Evolutionary conservation across 2,113 vertebrate genomes (phyloP).

Genomic region (Equus przewalskii): DNA sequence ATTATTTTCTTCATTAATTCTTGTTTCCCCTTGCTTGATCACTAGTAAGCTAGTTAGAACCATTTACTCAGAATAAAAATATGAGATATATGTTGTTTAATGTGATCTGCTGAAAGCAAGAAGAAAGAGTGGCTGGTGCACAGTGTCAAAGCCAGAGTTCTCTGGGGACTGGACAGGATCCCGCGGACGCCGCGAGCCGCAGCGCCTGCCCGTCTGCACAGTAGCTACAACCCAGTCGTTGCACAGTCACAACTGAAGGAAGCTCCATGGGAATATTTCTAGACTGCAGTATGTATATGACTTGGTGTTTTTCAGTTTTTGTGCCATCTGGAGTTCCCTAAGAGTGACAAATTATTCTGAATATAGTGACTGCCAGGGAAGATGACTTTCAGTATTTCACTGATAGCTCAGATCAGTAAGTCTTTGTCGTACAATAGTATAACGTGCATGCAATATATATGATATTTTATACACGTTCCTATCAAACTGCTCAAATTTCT

Average conservation of each 20-base stretch:
- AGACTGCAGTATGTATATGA: background rate
- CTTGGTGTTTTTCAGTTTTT: background rate
- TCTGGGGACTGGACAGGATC: background rate
- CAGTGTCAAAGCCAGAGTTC: background rate
- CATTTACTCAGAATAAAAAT: constrained; percentile 2
- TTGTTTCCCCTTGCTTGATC: background rate
- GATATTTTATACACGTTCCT: background rate
- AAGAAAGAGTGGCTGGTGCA: background rate
- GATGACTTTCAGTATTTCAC: background rate
- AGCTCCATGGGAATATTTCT: background rate
- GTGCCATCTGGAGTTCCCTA: background rate
- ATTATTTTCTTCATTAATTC: constrained; percentile 17
- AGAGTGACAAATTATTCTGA: constrained; percentile 13
- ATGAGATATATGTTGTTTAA: background rate
- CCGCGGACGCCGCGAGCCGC: background rate
- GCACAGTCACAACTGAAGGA: background rate
- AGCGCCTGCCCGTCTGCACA: background rate
- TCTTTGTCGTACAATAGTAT: background rate
- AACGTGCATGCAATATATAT: background rate
- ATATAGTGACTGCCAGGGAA: background rate
- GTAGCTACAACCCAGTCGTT: background rate
- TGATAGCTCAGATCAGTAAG: background rate
- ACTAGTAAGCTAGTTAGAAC: background rate
- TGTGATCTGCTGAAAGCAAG: background rate
- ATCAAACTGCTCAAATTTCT: background rate